These are phyloP conservation scores for Itoplectis maculator DNA, from an alignment of 2,888 invertebrate genomes.

Conservation along the genomic window DNA sequence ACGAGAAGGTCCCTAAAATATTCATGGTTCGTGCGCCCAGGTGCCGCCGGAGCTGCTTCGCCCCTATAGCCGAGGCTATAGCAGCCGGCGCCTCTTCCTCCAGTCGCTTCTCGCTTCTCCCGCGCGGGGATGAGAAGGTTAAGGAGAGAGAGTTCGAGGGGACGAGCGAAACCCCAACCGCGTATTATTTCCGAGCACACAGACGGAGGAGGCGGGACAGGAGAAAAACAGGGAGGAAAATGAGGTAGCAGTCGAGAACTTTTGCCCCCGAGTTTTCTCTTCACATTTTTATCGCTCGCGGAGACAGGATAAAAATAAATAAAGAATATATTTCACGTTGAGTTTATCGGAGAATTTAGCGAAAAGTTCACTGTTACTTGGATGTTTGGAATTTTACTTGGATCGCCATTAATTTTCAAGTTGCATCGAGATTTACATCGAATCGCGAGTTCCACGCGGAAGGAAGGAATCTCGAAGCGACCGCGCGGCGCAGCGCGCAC, in stretches of 20 bases:
- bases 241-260: neutral
- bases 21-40: conserved; percentile 71
- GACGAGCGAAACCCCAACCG: neutral
- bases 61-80: conserved; percentile 8
- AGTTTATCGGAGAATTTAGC: too few species aligned
- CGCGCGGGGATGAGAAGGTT: conserved; percentile 27
- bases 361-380: too few species aligned
- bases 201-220: neutral
- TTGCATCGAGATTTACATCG: too few species aligned
- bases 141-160: conserved; percentile 17
- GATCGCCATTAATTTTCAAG: too few species aligned
- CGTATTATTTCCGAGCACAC: conserved; percentile 15
- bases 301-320: neutral
- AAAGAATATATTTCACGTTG: too few species aligned
- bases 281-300: neutral
- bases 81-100: conserved; percentile 16
- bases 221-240: neutral
- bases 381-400: neutral
- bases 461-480: conserved; percentile 33
- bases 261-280: neutral
- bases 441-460: conserved; percentile 15
- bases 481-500: conserved; percentile 71
- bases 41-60: conserved; percentile 45
- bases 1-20: conserved; percentile 69
- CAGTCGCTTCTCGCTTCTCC: neutral